Evolutionary conservation across 2,888 invertebrate species (phyloP).

Genomic region (Prenolepis imparis): DNA sequence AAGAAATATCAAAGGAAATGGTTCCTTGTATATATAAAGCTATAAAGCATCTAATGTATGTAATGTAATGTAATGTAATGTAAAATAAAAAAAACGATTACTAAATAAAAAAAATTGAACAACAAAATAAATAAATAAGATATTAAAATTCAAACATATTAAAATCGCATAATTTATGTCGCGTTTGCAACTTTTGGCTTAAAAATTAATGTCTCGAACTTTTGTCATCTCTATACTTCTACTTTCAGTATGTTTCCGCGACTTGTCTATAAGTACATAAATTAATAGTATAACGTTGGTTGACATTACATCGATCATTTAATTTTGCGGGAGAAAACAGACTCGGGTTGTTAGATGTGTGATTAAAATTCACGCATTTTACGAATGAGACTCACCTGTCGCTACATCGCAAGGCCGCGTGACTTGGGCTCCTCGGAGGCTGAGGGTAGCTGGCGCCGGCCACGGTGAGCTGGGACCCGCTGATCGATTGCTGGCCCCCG

Average conservation of each 20-base stretch:
- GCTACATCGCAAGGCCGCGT: constrained; percentile 81
- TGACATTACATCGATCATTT: neutral
- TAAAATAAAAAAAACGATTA: too few relatives aligned
- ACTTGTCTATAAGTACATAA: neutral
- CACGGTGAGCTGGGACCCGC: constrained; percentile 80
- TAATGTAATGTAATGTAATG: too few relatives aligned
- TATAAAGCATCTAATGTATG: too few relatives aligned
- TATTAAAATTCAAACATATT: neutral
- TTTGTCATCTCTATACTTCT: neutral
- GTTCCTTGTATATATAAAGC: too few relatives aligned
- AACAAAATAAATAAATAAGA: neutral
- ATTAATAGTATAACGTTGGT: neutral
- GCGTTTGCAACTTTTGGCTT: neutral
- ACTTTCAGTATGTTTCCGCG: neutral
- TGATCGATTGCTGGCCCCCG: constrained; percentile 74
- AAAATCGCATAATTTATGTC: neutral
- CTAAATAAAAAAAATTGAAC: neutral
- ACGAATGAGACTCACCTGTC: constrained; percentile 77
- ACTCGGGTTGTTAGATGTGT: neutral
- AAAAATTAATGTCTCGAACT: neutral
- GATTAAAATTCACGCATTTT: neutral
- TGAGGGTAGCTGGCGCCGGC: constrained; percentile 77
- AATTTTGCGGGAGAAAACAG: neutral
- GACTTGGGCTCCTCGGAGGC: constrained; percentile 85
- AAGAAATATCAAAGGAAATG: too few relatives aligned